Conservation (phyloP, 2,797 vertebrate species). For the Microtus obscurus region DNA sequence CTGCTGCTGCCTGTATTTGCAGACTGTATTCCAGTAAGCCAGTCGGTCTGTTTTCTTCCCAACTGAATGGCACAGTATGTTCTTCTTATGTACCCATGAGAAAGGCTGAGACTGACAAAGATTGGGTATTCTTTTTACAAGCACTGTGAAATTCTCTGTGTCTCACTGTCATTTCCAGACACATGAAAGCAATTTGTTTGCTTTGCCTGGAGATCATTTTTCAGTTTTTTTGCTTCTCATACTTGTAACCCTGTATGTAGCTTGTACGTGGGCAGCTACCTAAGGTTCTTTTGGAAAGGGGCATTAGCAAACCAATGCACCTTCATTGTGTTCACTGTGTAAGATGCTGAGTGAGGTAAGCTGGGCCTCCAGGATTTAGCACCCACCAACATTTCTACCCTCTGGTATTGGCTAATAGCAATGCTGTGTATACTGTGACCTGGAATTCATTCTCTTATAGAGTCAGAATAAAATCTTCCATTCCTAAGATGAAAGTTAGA, state of each 20-base stretch:
- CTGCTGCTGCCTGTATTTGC: not conserved
- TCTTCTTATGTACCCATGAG: not conserved
- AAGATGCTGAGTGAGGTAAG: not conserved
- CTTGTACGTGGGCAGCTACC: not conserved
- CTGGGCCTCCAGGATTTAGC: not conserved
- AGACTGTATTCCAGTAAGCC: not conserved
- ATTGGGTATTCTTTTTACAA: not conserved
- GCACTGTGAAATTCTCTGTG: not conserved
- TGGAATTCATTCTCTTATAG: not conserved
- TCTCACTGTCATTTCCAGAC: not conserved
- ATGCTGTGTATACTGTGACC: accelerated
- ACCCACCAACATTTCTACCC: not conserved
- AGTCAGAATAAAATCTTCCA: not conserved
- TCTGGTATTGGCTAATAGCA: not conserved
- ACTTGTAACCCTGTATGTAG: not conserved
- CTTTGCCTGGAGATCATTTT: not conserved
- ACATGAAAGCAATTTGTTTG: not conserved
- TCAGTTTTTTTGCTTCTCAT: not conserved
- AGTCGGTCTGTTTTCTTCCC: not conserved
- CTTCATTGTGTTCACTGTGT: not conserved
- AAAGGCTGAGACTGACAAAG: not conserved
- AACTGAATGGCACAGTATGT: not conserved
- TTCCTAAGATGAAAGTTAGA: not conserved
- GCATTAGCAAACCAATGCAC: not conserved
- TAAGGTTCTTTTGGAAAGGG: not conserved